A percentile compares a stretch with the other conserved stretches of the same genome.
phyloP scores from a whole-genome alignment of 2,888 invertebrate species.

The Cheilosia scutellata region DNA sequence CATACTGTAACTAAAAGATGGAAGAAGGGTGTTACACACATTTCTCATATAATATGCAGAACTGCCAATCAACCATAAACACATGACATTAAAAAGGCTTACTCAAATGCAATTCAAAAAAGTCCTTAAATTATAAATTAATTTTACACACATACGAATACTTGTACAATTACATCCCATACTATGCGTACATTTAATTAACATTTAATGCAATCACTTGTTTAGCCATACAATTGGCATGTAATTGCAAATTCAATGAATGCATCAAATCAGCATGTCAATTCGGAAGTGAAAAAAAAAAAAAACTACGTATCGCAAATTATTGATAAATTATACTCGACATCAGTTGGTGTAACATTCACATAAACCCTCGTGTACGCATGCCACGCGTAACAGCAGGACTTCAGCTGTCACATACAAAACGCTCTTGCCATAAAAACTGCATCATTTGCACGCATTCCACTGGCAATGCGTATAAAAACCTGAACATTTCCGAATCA shows the following conservation, averaged over 20 bases:
- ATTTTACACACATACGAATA: too few species aligned
- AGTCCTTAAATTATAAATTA: too few species aligned
- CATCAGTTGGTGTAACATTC: constrained; percentile 28
- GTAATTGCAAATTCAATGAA: constrained; percentile 70
- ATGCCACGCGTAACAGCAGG: constrained; percentile 15
- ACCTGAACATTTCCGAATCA: constrained; percentile 55
- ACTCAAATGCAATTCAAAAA: too few species aligned
- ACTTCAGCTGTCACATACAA: constrained; percentile 6
- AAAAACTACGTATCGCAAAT: constrained; percentile 19
- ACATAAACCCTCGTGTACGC: not conserved
- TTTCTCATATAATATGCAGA: too few species aligned
- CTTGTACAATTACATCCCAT: not conserved
- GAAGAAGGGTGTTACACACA: too few species aligned
- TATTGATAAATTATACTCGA: constrained; percentile 42
- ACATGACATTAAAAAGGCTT: too few species aligned
- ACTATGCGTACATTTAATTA: constrained; percentile 58
- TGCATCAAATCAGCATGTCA: constrained; percentile 69
- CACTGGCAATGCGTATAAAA: constrained; percentile 12
- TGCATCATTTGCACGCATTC: constrained; percentile 33
- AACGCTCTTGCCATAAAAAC: not conserved
- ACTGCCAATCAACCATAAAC: too few species aligned
- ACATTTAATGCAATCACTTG: constrained; percentile 71
- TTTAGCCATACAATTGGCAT: constrained; percentile 68
- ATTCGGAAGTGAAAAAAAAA: constrained; percentile 6
- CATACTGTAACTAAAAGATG: too few species aligned